These are phyloP conservation scores for Gambelia wislizenii DNA, from an alignment of 2,797 vertebrate genomes.

Conservation along the genomic window DNA sequence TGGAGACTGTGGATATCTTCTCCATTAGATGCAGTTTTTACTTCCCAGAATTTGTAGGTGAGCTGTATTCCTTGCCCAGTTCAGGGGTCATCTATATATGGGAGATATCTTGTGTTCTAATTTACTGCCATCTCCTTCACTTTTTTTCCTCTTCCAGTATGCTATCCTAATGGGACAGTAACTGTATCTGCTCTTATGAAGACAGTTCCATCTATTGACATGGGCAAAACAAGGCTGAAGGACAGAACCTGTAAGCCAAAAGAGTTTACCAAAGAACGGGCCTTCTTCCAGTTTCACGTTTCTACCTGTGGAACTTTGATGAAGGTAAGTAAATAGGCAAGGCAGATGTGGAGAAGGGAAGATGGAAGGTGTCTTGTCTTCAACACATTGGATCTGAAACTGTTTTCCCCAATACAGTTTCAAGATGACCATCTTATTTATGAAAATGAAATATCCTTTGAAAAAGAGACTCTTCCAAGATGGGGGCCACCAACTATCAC, in stretches of 20 bases:
- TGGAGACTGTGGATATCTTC: constrained; percentile 65
- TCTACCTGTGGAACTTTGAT: constrained; percentile 80
- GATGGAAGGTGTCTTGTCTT: constrained; percentile 12
- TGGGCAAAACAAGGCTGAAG: constrained; percentile 71
- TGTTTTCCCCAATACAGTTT: constrained; percentile 63
- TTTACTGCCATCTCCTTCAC: background rate
- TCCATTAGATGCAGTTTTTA: constrained; percentile 76
- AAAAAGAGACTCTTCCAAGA: constrained; percentile 74
- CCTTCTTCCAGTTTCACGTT: constrained; percentile 81
- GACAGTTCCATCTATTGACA: constrained; percentile 62
- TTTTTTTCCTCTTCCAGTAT: constrained; percentile 67
- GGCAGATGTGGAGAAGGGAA: background rate
- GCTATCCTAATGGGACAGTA: constrained; percentile 80
- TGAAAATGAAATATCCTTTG: constrained; percentile 82
- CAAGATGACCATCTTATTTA: constrained; percentile 78
- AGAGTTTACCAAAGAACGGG: constrained; percentile 71
- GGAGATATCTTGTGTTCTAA: background rate
- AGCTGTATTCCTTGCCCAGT: constrained; percentile 23
- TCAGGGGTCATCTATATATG: background rate
- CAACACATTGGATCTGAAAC: constrained; percentile 43
- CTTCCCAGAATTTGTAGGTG: constrained; percentile 78
- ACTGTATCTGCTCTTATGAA: constrained; percentile 76
- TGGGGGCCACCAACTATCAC: constrained; percentile 65
- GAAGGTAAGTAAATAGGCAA: constrained; percentile 62
- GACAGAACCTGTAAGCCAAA: constrained; percentile 77